Evolutionary conservation across 2,888 invertebrate species (phyloP), one percentile per base, ranked within the genome.

Genomic region (Coecobrya sp.): DNA sequence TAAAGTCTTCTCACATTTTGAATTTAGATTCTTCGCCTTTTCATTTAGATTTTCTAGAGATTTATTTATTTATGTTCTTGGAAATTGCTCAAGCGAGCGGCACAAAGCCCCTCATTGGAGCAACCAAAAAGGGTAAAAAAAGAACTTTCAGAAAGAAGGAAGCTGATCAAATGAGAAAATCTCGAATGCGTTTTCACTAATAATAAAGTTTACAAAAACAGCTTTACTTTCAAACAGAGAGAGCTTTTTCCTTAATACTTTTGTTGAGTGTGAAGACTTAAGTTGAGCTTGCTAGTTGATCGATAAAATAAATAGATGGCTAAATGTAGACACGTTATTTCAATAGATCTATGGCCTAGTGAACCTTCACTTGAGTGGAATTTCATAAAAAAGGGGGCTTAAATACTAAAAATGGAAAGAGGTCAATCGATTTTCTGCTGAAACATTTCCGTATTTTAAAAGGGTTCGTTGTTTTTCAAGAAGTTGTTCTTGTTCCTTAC

Each of bases 391-490:
- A 68, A 27, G 27, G 30, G 68, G n/a, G n/a, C n/a, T 4, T 68
- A 16, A 73, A 42, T 22, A 16, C 27, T 73, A 11, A 16, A 73
- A 73, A 73, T 16, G 73, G 73, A 73, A 73, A 73, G 36, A 42
- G 73, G 73, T 36, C 73, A 73, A 73, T 73, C 73, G 73, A 73
- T 73, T 73, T 73, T 36, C 73, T 73, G n/a, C n/a, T 73, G n/a
- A n/a, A n/a, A n/a, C n/a, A n/a, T n/a, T 25, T 36, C 36, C 36
- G 2, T 36, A 36, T 36, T 36, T 36, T 36, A 36, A 7, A 36
- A 7, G 36, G 2, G 36, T 36, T 36, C 36, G 36, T 36, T 36
- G 7, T 5, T 19, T 25, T n/a, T 65, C 11, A 65, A 19, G 62
- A 65, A 5, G 19, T 10, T 16, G 52, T 52, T 36, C 36, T 2